Evolutionary conservation across 2,888 invertebrate species (phyloP).

Genomic region (Urechis unicinctus): DNA sequence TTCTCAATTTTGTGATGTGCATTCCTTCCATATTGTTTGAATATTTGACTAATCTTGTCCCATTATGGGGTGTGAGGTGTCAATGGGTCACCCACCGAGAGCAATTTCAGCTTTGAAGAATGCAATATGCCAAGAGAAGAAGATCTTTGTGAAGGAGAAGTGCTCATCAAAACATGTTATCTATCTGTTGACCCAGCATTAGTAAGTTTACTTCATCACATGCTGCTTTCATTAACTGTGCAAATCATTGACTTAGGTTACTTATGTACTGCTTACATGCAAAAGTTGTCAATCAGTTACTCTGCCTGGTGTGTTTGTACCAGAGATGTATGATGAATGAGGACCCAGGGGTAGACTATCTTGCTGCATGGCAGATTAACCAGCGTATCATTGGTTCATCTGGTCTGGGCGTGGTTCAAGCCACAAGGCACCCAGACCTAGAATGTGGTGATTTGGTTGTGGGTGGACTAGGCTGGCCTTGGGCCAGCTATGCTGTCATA

Average conservation of each 20-base stretch:
- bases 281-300: neutral
- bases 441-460: conserved; percentile 29
- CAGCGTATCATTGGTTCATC: conserved; percentile 42
- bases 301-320: conserved; percentile 3
- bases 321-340: conserved; percentile 50
- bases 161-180: conserved; percentile 31
- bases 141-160: conserved; percentile 23
- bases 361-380: conserved; percentile 38
- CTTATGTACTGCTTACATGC: neutral
- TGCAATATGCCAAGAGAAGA: too few species aligned
- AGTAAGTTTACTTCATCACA: conserved; percentile 21
- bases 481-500: too few species aligned
- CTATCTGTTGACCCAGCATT: conserved; percentile 39
- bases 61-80: too few species aligned
- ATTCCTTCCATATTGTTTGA: too few species aligned
- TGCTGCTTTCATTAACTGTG: neutral
- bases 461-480: conserved; percentile 33
- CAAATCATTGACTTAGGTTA: neutral
- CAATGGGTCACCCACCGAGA: too few species aligned
- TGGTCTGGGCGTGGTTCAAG: conserved; percentile 40
- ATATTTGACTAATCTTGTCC: too few species aligned
- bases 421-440: conserved; percentile 24
- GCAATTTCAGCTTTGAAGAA: too few species aligned
- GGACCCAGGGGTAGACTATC: conserved; percentile 48
- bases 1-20: too few species aligned